phyloP scores from a whole-genome alignment of 2,797 vertebrate species.

The Poliocrania exsul region DNA sequence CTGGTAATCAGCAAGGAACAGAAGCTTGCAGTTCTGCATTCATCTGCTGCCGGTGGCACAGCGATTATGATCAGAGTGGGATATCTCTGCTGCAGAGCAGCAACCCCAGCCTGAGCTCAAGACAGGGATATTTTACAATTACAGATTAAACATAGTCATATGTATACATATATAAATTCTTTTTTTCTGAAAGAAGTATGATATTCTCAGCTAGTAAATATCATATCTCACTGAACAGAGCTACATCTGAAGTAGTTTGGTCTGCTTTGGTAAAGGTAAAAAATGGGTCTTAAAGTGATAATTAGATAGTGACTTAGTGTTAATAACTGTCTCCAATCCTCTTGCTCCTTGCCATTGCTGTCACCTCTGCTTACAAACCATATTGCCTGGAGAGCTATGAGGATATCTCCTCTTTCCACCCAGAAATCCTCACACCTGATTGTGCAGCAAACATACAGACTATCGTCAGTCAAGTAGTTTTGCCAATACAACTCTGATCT shows the following conservation, averaged over 20 bases:
- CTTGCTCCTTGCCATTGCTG: background rate
- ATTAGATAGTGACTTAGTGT: background rate
- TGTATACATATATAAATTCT: background rate
- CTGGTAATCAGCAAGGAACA: constrained; percentile 40
- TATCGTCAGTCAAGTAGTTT: background rate
- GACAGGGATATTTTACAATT: background rate
- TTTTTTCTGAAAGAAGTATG: background rate
- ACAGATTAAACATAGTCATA: background rate
- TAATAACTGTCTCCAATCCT: background rate
- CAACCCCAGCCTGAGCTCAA: background rate
- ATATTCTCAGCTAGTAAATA: background rate
- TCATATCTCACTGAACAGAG: background rate
- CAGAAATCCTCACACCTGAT: background rate
- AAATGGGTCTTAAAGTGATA: background rate
- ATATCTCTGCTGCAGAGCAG: background rate
- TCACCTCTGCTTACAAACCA: background rate
- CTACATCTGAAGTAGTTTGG: background rate
- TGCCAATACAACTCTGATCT: background rate
- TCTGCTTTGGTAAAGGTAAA: background rate
- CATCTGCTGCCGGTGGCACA: background rate
- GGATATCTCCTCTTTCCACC: background rate
- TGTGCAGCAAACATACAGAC: background rate
- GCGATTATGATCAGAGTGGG: background rate
- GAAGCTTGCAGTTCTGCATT: constrained; percentile 24
- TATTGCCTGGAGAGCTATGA: background rate